Conservation (phyloP, 2,113 vertebrate genomes). For the Melanostigma gelatinosum region DNA sequence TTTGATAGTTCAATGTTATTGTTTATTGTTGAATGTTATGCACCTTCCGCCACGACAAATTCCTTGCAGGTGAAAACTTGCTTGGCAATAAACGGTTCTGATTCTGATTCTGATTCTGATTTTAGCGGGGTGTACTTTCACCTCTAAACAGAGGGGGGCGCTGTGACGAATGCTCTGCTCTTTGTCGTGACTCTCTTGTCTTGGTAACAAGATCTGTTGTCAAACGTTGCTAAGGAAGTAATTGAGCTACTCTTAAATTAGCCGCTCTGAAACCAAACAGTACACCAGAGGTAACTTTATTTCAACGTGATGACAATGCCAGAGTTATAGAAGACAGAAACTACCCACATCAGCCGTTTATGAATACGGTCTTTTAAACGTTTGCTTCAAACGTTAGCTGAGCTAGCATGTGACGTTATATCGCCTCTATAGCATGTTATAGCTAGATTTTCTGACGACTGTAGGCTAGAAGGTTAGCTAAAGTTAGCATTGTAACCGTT, state of each 20-base stretch:
- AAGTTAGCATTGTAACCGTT: background rate
- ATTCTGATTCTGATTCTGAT: too few relatives aligned
- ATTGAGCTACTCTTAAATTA: constrained; percentile 13
- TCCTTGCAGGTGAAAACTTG: too few relatives aligned
- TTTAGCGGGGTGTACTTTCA: background rate
- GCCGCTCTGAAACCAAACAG: background rate
- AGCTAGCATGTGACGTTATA: background rate
- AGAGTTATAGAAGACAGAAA: background rate
- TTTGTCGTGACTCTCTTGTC: constrained; percentile 41
- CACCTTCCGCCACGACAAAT: too few relatives aligned
- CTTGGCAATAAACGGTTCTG: too few relatives aligned
- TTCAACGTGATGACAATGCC: background rate
- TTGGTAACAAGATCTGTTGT: constrained; percentile 66
- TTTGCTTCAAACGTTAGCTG: constrained; percentile 26
- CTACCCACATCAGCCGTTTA: fast-evolving
- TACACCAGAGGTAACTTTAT: constrained; percentile 42
- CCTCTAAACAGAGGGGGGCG: constrained; percentile 11
- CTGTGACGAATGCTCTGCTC: background rate
- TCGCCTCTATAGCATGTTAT: background rate
- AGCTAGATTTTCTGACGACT: constrained; percentile 5
- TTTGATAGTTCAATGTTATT: too few relatives aligned
- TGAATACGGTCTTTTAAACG: background rate
- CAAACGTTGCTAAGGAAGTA: constrained; percentile 82
- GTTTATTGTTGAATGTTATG: too few relatives aligned
- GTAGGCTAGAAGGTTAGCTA: background rate